Percentiles rank a stretch among this genome's conserved stretches.
These are phyloP conservation scores for Pyrgus malvae DNA, from an alignment of 2,888 invertebrate genomes.

Conservation along the genomic window DNA sequence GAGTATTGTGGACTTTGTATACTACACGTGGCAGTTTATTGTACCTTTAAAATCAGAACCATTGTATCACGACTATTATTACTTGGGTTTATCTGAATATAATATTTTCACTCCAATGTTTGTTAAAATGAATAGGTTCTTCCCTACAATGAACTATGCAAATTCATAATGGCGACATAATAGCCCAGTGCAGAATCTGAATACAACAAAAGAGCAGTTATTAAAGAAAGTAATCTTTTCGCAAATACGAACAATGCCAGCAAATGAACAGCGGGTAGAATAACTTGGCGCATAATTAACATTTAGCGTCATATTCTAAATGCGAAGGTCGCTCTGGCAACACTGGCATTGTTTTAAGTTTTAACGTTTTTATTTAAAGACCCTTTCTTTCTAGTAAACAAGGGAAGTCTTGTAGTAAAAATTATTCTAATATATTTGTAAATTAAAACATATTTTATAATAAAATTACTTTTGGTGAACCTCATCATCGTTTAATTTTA, in stretches of 20 bases:
- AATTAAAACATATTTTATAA: too few relatives aligned
- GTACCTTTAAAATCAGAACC: background rate
- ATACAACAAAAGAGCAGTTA: slow-evolving; percentile 1
- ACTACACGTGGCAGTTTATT: too few relatives aligned
- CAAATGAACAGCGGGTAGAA: background rate
- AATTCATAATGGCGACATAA: background rate
- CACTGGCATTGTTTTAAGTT: background rate
- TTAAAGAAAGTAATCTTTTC: slow-evolving; percentile 5
- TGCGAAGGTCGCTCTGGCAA: background rate
- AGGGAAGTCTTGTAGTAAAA: too few relatives aligned
- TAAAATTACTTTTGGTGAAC: too few relatives aligned
- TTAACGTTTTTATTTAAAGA: background rate
- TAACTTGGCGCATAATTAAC: background rate
- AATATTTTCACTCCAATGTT: background rate
- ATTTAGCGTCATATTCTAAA: slow-evolving; percentile 2
- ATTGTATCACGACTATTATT: background rate
- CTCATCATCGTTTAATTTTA: too few relatives aligned
- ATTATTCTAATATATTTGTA: too few relatives aligned
- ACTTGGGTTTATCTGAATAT: too few relatives aligned
- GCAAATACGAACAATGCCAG: slow-evolving; percentile 8
- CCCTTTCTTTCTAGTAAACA: too few relatives aligned
- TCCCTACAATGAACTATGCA: background rate
- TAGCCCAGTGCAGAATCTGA: background rate
- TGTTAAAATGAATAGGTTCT: background rate
- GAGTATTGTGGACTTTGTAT: too few relatives aligned